phyloP scores from a whole-genome alignment of 2,113 vertebrate species.

The Tychaedon coryphoeus region DNA sequence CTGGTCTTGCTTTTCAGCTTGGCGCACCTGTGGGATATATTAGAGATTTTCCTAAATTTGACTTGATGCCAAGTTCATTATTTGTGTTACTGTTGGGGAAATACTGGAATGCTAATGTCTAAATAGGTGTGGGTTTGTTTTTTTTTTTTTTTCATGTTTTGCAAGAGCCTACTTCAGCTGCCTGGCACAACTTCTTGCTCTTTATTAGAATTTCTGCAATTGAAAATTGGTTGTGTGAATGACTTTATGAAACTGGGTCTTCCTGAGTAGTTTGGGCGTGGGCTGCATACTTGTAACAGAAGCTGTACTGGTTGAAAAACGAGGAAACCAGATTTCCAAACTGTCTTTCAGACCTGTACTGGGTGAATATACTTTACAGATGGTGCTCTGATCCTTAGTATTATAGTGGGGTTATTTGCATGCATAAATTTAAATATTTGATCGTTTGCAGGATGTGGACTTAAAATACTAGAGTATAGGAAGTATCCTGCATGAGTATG shows the following conservation, averaged over 20 bases:
- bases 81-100: background rate
- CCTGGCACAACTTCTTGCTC: background rate
- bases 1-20: background rate
- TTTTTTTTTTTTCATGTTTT: background rate
- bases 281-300: background rate
- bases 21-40: background rate
- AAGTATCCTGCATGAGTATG: background rate
- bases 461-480: background rate
- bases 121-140: background rate
- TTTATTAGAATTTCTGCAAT: background rate
- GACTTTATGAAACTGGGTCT: background rate
- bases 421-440: background rate
- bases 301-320: background rate
- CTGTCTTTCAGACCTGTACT: accelerated
- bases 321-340: background rate
- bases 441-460: background rate
- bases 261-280: background rate
- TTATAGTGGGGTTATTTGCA: background rate
- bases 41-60: background rate
- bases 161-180: background rate
- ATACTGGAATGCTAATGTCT: background rate
- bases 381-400: background rate
- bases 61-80: background rate
- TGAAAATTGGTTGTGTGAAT: background rate
- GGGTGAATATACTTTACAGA: background rate